Evolutionary conservation across 1,140 invertebrate species (phyloP), one percentile per base, ranked within the genome.

Genomic region (Sycophaga agraensis): DNA sequence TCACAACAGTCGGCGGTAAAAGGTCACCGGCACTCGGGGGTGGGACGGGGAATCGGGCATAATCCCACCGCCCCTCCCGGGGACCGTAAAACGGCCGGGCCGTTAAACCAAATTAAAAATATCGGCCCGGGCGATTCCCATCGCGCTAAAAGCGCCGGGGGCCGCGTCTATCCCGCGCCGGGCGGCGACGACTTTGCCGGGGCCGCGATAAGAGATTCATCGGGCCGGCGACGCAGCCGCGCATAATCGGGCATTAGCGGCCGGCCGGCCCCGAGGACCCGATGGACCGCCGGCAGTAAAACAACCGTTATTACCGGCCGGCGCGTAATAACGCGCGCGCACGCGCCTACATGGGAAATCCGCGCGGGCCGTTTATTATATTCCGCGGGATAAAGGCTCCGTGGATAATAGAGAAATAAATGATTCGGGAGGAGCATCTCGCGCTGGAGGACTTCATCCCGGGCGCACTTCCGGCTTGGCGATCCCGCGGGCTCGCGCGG

Each of bases 51-150:
- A n/a, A n/a, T n/a, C n/a, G n/a, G n/a, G n/a, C n/a, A n/a, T n/a
- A n/a, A n/a, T n/a, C n/a, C n/a, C n/a, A n/a, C n/a, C n/a, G n/a
- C n/a, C n/a, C n/a, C n/a, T n/a, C n/a, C n/a, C n/a, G n/a, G n/a
- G n/a, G n/a, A n/a, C n/a, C n/a, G n/a, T n/a, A n/a, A n/a, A n/a
- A n/a, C n/a, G n/a, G n/a, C n/a, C n/a, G n/a, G n/a, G n/a, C n/a
- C n/a, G n/a, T n/a, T n/a, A n/a, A n/a, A n/a, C n/a, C n/a, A n/a
- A n/a, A n/a, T n/a, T n/a, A n/a, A n/a, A n/a, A n/a, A n/a, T n/a
- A n/a, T n/a, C n/a, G n/a, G n/a, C n/a, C n/a, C n/a, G n/a, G n/a
- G 58, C 66, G 64, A 66, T 45, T 71, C 68, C 69, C 66, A 35
- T 22, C 2, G 0, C 21, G 16, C 37, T 35, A 35, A 17, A 54